Conservation (phyloP, 2,888 invertebrate genomes). For the Drosophila tanythrix region DNA sequence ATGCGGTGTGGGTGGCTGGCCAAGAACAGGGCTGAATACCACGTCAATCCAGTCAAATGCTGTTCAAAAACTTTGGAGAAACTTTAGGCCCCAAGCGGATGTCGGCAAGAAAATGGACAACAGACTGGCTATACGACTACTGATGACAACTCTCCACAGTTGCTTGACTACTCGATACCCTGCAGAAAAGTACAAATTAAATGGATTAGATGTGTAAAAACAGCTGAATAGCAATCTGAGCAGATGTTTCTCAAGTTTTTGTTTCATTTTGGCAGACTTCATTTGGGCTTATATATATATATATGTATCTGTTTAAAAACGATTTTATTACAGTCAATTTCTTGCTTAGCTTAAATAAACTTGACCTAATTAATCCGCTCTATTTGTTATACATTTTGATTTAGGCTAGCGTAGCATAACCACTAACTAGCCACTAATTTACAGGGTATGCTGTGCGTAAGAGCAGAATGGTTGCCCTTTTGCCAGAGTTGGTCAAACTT, state of each 20-base stretch:
- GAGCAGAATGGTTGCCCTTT: conserved; percentile 10
- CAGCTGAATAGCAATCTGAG: too few species aligned
- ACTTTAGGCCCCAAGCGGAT: conserved; percentile 42
- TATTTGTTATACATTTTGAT: not conserved
- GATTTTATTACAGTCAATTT: not conserved
- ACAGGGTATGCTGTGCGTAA: conserved; percentile 35
- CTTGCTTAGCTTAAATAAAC: not conserved
- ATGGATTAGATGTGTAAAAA: too few species aligned
- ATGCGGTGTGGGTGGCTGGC: not conserved
- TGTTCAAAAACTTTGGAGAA: conserved; percentile 40
- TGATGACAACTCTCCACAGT: not conserved
- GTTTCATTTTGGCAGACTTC: too few species aligned
- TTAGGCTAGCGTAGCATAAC: not conserved
- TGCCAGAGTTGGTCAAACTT: conserved; percentile 38
- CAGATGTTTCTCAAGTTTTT: too few species aligned
- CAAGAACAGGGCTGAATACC: not conserved
- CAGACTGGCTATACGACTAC: conserved; percentile 19
- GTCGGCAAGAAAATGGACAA: conserved; percentile 44
- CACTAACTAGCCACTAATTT: not conserved
- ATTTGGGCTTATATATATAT: too few species aligned
- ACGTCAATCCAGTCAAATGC: conserved; percentile 54
- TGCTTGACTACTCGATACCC: conserved; percentile 7
- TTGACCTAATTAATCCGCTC: not conserved
- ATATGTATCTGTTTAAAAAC: not conserved
- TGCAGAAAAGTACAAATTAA: not conserved